A percentile compares a stretch with the other conserved stretches of the same genome.
phyloP scores from a whole-genome alignment of 2,113 vertebrate genomes.

The Sula dactylatra region DNA sequence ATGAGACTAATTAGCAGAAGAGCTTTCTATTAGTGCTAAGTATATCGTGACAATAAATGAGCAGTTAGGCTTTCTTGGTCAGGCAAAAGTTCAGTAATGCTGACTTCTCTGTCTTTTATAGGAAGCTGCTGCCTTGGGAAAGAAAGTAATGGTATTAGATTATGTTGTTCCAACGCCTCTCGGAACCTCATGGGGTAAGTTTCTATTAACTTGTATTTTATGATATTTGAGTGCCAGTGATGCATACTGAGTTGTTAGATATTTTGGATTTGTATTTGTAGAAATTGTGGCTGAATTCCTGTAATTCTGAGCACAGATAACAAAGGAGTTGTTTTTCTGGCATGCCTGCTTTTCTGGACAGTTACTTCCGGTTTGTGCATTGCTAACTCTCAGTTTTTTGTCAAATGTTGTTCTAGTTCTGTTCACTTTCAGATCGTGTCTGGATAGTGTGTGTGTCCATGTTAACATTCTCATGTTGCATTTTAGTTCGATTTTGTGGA shows the following conservation, averaged over 20 bases:
- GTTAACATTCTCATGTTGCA: background rate
- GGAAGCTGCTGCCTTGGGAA: constrained; percentile 90
- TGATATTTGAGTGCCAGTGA: background rate
- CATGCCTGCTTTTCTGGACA: background rate
- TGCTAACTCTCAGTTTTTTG: background rate
- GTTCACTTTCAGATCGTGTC: background rate
- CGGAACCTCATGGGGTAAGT: constrained; percentile 91
- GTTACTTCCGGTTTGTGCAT: background rate
- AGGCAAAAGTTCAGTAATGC: background rate
- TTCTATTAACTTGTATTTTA: background rate
- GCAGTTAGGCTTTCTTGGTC: background rate
- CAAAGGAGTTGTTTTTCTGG: background rate
- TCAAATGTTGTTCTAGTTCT: background rate
- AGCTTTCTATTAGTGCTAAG: background rate
- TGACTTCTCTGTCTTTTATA: constrained; percentile 32
- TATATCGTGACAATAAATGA: background rate
- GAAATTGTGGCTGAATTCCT: background rate
- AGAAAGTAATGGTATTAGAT: constrained; percentile 94
- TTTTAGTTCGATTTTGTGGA: background rate
- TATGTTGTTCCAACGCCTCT: constrained; percentile 91
- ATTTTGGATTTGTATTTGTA: background rate
- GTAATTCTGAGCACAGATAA: background rate
- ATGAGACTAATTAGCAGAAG: background rate
- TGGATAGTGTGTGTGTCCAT: fast-evolving
- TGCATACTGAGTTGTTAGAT: background rate